Base-by-base conservation (phyloP, 1,140 invertebrate genomes). In the Sminthurides bifidus region DNA sequence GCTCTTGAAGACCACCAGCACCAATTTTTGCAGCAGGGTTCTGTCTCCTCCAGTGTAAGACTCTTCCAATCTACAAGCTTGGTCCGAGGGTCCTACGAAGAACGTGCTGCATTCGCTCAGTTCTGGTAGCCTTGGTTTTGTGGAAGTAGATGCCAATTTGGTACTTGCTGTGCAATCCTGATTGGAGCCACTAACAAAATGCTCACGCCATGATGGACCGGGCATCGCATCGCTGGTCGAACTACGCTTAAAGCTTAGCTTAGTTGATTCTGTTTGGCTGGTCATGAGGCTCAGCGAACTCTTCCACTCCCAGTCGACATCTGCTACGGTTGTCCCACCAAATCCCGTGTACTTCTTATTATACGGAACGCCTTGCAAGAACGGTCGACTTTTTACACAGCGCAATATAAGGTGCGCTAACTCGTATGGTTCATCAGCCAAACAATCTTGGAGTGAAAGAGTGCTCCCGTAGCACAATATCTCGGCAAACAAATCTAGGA, bases 401-500 rank as follows among this genome's bases (percentile, higher is more conserved):
- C 87, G 78, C 0, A 91, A 84, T 60, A 87, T 78, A 26, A 85
- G 77, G 67, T 90, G 85, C 14, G 87, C 87, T 59, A 91, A 70
- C 64, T 81, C 81, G 68, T 86, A 89, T 10, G 87, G 87, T 68
- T 91, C 87, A 67, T 91, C 85, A 29, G 30, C 37, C 44, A 45
- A 43, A 26, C 40, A 40, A 44, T 54, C 57, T 19, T 91, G 87
- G 54, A 91, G 72, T 26, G 87, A 85, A 59, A 91, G 72, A 30
- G 87, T 91, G 51, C 85, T 90, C 1, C 87, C 87, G 71, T 92
- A 91, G 70, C 87, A 91, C 29, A 91, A 69, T 3, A 89, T 85
- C 72, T 91, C 87, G 68, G 90, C 90, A 60, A 89, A 87, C 21
- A 91, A 72, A 58, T 81, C 82, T 40, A 90, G 69, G 58, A 91